A percentile compares a stretch with the other conserved stretches of the same genome.
Conservation (phyloP, 2,113 vertebrate species). For the Neodon shergylaensis region DNA sequence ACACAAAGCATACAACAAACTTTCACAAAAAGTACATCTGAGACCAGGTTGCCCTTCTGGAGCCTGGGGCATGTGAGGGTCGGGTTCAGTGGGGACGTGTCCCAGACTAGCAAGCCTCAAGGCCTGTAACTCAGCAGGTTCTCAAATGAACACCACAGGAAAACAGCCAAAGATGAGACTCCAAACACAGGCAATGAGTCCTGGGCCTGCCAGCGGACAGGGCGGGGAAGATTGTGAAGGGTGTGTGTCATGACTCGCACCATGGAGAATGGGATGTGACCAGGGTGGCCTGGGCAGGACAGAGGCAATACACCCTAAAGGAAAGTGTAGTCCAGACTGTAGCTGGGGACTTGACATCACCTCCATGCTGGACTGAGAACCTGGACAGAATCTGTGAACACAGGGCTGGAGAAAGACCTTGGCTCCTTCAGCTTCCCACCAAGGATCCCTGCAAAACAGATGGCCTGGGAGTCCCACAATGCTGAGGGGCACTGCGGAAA, state of each 20-base stretch:
- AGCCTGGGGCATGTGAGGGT: neutral
- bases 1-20: constrained; percentile 60
- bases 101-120: neutral
- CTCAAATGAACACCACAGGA: constrained; percentile 1
- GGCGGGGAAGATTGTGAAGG: neutral
- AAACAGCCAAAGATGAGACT: neutral
- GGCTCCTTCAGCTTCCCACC: neutral
- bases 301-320: neutral
- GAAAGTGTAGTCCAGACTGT: neutral
- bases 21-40: constrained; percentile 34
- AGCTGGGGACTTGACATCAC: neutral
- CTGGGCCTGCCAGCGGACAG: neutral
- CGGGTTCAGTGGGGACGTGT: neutral
- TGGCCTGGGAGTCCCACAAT: neutral
- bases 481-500: neutral
- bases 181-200: neutral
- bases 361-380: neutral
- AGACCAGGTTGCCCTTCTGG: neutral
- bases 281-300: neutral
- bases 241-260: accelerated
- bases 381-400: neutral
- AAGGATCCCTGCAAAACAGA: neutral
- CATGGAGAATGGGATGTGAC: neutral
- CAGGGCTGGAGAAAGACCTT: neutral
- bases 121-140: neutral